phyloP scores from a whole-genome alignment of 2,113 vertebrate species.

The Phocoena phocoena region DNA sequence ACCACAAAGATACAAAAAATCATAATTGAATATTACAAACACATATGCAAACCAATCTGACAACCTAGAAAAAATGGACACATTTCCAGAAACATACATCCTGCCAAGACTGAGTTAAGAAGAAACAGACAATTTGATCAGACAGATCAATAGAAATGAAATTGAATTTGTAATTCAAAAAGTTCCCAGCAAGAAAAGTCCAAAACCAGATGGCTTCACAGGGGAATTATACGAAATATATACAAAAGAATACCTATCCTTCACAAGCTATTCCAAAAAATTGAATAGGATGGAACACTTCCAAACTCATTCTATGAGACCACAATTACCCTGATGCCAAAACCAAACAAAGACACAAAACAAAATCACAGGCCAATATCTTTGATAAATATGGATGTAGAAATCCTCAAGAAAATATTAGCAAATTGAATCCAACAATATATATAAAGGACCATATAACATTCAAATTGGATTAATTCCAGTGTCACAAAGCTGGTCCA shows the following conservation, averaged over 20 bases:
- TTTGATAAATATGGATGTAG: not conserved
- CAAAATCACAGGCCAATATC: not conserved
- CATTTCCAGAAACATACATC: too few relatives aligned
- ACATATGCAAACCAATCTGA: too few relatives aligned
- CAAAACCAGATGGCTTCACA: not conserved
- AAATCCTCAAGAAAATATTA: not conserved
- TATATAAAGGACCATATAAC: not conserved
- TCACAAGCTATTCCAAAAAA: not conserved
- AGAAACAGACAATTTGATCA: not conserved
- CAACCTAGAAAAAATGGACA: too few relatives aligned
- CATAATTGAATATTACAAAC: too few relatives aligned
- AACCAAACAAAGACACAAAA: not conserved
- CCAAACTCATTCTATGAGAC: not conserved
- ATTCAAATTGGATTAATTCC: not conserved
- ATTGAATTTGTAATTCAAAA: not conserved
- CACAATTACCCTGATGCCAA: not conserved
- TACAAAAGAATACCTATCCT: not conserved
- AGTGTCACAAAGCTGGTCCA: not conserved
- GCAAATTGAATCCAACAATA: not conserved
- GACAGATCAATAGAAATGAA: not conserved
- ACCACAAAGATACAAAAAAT: too few relatives aligned
- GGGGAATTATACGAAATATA: not conserved
- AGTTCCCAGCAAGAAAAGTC: not conserved
- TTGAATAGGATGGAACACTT: not conserved
- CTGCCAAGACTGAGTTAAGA: not conserved